Base-by-base conservation (phyloP, 1,140 invertebrate genomes). In the Eueides isabella region DNA sequence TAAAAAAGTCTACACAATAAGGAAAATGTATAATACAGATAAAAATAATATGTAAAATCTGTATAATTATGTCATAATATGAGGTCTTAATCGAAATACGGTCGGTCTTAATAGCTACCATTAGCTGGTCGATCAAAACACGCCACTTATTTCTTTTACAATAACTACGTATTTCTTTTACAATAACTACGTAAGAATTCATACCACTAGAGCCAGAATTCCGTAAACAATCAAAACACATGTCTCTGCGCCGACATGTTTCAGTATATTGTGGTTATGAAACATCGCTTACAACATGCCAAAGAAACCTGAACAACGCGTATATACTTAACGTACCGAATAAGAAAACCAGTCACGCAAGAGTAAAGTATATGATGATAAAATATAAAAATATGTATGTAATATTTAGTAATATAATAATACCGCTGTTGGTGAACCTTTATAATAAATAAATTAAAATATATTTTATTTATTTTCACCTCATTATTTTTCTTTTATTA, bases 141-240 rank as follows among this genome's bases (percentile, higher is more conserved):
- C 33, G n/a, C 14, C 19, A 41, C 28, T 41, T 31, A 71, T 16
- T 64, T 38, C 12, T 29, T 62, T 55, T 63, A 62, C n/a, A n/a
- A n/a, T n/a, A n/a, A n/a, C n/a, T n/a, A n/a, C n/a, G 26, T 38
- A 69, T 16, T 64, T 38, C 12, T 29, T 62, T 55, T 63, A 38
- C 7, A 33, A 12, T 38, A 63, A 14, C 55, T 38, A 35, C 31
- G 26, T 38, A 69, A 78, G 76, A 68, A 55, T 74, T 68, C 77
- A 72, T 86, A 91, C 86, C 85, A 71, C 81, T 77, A 66, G 41
- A 55, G 48, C 48, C 9, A 26, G 65, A 76, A 70, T 33, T 83
- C 75, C 85, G 84, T 79, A 88, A 80, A 74, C 88, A 88, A 79
- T 91, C 86, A 81, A 91, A 89, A 82, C 88, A 91, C 88, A 91